phyloP scores from a whole-genome alignment of 1,140 invertebrate genomes.

The Pararge aegeria region DNA sequence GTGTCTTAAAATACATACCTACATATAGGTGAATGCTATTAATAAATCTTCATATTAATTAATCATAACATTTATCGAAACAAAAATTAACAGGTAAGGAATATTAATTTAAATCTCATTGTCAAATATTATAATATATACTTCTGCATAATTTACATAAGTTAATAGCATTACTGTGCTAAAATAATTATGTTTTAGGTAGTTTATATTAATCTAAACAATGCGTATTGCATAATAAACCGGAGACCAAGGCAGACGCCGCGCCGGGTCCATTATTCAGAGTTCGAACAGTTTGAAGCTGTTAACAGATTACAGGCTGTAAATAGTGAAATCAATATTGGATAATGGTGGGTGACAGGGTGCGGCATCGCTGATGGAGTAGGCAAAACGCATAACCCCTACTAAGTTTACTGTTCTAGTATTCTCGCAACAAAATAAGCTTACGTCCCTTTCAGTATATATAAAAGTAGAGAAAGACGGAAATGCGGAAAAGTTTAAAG shows the following conservation, averaged over 20 bases:
- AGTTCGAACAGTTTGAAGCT: conserved; percentile 44
- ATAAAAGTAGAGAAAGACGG: conserved; percentile 16
- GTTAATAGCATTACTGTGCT: too few species aligned
- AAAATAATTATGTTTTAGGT: too few species aligned
- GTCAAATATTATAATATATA: too few species aligned
- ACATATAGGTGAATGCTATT: too few species aligned
- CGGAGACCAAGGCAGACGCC: neutral
- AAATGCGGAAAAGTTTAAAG: conserved; percentile 9
- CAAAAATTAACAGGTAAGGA: too few species aligned
- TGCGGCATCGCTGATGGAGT: conserved; percentile 38
- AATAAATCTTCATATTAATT: too few species aligned
- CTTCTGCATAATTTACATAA: too few species aligned
- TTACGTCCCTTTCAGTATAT: conserved; percentile 18
- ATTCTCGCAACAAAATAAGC: conserved; percentile 19
- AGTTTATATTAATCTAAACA: too few species aligned
- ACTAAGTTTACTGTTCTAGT: conserved; percentile 27
- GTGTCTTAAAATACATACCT: too few species aligned
- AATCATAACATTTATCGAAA: too few species aligned
- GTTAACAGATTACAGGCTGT: conserved; percentile 65
- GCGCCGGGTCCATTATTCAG: conserved; percentile 34
- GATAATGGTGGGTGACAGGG: conserved; percentile 61
- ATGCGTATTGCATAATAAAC: too few species aligned
- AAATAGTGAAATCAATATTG: conserved; percentile 76
- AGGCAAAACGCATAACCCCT: conserved; percentile 47
- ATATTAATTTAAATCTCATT: too few species aligned